Evolutionary conservation across 2,888 invertebrate genomes (phyloP), one percentile per base, ranked within the genome.

Genomic region (Apodemia zela): DNA sequence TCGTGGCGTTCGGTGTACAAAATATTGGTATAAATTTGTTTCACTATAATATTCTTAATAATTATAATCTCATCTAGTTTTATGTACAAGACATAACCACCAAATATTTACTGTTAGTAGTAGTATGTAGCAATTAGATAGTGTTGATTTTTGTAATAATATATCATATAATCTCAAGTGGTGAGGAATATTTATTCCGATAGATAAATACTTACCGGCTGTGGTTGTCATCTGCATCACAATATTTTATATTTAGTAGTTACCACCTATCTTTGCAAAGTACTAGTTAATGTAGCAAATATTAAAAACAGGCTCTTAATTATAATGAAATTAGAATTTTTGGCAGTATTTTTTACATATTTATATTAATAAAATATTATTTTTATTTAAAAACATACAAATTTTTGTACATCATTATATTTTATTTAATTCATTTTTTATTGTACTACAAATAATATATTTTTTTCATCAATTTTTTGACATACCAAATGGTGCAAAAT

Each of bases 51-150:
- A 42, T 42, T 71, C 71, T 66, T 75, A 78, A 75, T 75, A 78
- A 75, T 76, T 76, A 78, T 84, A 85, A 87, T 87, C 87, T 89
- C 86, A 85, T 85, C 75, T 88, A 88, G 81, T 75, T 75, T 86
- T 38, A 38, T 13, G 89, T 89, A 89, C 89, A 89, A 90, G 79
- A 68, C 74, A 68, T 89, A 88, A 89, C 89, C 90, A 90, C 90
- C 90, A 89, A 89, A 89, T 86, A 85, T 82, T 82, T 73, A 71
- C 68, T 64, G 72, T 66, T 73, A 69, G 69, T 66, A 63, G 66
- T 66, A 68, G 63, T 60, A 45, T 65, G 42, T 63, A 63, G 64
- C 61, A 54, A 57, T 63, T 54, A 57, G 47, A 61, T 45, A 65
- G 57, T 54, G 65, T 63, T 61, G 69, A 69, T 70, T 71, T 61